phyloP scores from a whole-genome alignment of 2,797 vertebrate genomes.

The Phrynocephalus guinanensis region DNA sequence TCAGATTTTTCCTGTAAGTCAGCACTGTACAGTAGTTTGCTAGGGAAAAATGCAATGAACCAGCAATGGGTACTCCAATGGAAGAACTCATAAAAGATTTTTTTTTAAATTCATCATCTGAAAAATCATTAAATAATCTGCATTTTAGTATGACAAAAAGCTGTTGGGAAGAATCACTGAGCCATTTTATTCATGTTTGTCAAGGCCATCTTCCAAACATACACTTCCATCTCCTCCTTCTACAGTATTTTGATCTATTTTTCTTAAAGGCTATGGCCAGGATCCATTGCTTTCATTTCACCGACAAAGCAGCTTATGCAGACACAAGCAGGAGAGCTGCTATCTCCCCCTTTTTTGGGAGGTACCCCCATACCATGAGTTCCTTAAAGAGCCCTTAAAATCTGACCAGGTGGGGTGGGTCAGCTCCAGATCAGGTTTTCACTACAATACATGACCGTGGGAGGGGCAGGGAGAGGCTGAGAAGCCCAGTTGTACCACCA shows the following conservation, averaged over 20 bases:
- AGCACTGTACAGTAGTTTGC: neutral
- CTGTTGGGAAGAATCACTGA: neutral
- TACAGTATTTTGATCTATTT: neutral
- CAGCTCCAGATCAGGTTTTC: no score
- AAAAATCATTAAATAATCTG: neutral
- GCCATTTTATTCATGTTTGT: neutral
- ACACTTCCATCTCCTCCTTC: neutral
- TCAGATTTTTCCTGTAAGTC: slow-evolving; percentile 17
- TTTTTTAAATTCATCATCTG: neutral
- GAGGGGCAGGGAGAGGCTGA: no score
- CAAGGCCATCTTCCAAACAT: no score
- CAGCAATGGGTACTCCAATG: neutral
- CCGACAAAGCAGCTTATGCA: no score
- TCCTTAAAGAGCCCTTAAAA: no score
- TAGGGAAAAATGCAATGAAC: slow-evolving; percentile 1
- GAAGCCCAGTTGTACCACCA: no score
- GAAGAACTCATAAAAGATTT: neutral
- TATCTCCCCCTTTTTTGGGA: no score
- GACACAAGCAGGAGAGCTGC: no score
- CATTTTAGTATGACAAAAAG: neutral
- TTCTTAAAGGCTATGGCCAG: neutral
- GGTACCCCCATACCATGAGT: no score
- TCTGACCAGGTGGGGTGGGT: no score
- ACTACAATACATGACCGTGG: no score
- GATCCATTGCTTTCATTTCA: no score